Evolutionary conservation across 2,113 vertebrate genomes (phyloP), one percentile per base, ranked within the genome.

Genomic region (Leiothrix lutea): DNA sequence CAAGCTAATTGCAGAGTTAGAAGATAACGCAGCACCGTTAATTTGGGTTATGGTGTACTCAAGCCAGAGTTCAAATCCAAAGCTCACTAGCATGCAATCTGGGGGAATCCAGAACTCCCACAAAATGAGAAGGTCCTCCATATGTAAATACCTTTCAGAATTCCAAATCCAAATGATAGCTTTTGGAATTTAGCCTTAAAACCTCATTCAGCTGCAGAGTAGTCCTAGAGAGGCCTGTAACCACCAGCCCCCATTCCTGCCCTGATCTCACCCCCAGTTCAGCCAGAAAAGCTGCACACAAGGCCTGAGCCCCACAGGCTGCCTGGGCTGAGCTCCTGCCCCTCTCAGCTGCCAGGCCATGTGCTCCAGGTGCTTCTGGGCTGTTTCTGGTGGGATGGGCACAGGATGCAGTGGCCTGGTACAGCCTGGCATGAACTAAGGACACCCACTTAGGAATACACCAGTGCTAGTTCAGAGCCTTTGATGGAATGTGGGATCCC

Each of bases 1-100:
- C 71, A 38, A 94, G 94, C 94, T 97, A 97, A 97, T 97, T 97
- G 95, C 93, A 90, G 91, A 94, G 83, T 82, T 75, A 94, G 90
- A 87, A 92, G 94, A 95, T 96, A 97, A 91, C 42, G 60, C 69
- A 53, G 80, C 72, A 84, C 87, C 92, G 88, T 95, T 96, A 95
- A 95, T 95, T 88, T 95, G 60, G 88, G 71, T 90, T 95, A 92
- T 16, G 14, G 60, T 74, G 56, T 71, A 73, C 75, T 94, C 51
- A 78, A 74, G 69, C 42, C 92, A 72, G 40, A 84, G 65, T 81
- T 94, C 84, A 88, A 87, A 83, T 64, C 66, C 90, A 89, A 17
- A 86, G 60, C 70, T 70, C 86, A 60, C 74, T 26, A 73, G 48
- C 36, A 20, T 79, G 66, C 77, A 40, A 8, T 85, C 44, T 56